Evolutionary conservation across 2,888 invertebrate genomes (phyloP), one percentile per base, ranked within the genome.

Genomic region (Drosophila borealis): DNA sequence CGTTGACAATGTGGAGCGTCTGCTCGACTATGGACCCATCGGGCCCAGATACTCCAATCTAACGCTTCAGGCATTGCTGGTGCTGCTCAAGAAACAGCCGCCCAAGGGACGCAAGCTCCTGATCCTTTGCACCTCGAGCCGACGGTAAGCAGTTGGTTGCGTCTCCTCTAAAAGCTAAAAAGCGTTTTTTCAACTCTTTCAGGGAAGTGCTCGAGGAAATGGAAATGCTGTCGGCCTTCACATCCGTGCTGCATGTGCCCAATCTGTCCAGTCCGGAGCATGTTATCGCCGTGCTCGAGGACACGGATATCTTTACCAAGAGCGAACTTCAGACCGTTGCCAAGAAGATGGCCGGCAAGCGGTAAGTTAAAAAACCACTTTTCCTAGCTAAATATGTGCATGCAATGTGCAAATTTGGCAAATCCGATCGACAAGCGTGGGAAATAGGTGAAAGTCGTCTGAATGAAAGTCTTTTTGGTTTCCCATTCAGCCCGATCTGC

Each of bases 11-110:
- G 97, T 99, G 88, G 99, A 99, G 92, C 95, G 99, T 80, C 94
- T 99, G 48, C 93, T 99, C 82, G 99, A 99, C 93, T 99, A 99
- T 92, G 98, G 98, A 21, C 96, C 99, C 0, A 98, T 99, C 89
- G 99, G 99, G 3, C 99, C 99, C 6, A 94, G 99, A 8, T 99
- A 99, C 93, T 99, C 99, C 54, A 99, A 99, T 93, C 93, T 99
- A 69, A 99, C 99, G 1, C 93, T 99, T 67, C 99, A 99, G 93
- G 98, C 99, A 0, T 93, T 99, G 39, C 93, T 98, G 64, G 98
- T 99, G 17, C 93, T 99, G 79, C 93, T 99, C 73, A 99, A 98
- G 93, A 98, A 98, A 91, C 96, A 97, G 87, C 99, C 99, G 49
- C 99, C 99, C 0, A 95, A 95, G 84, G 98, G 98, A 13, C 95